These are phyloP conservation scores for Orchestes rusci DNA, from an alignment of 2,888 invertebrate genomes.

Conservation along the genomic window DNA sequence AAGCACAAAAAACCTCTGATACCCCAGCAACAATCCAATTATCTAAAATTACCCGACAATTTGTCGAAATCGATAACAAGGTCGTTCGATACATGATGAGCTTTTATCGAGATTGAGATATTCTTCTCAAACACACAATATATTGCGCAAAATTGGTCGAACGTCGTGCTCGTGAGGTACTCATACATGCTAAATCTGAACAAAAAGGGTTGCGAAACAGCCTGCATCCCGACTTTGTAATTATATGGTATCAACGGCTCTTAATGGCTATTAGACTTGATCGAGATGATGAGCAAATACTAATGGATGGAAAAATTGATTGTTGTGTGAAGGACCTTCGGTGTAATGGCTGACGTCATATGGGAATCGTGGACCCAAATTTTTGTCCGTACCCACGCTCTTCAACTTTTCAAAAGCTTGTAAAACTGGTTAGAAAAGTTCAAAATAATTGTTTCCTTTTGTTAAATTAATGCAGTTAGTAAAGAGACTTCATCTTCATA, in stretches of 20 bases:
- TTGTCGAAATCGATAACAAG: slow-evolving; percentile 13
- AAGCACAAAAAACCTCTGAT: no score
- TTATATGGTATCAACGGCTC: slow-evolving; percentile 11
- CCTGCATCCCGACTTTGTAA: neutral
- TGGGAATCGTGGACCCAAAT: no score
- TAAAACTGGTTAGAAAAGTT: no score
- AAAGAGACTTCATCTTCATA: no score
- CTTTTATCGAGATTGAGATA: neutral
- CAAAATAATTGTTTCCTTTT: no score
- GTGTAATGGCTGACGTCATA: no score
- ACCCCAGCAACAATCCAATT: no score
- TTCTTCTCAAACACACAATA: neutral
- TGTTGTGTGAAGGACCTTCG: no score
- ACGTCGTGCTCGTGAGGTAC: slow-evolving; percentile 9
- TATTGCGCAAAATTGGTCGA: neutral
- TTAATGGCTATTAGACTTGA: slow-evolving; percentile 7
- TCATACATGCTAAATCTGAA: slow-evolving; percentile 11
- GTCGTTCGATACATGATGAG: neutral
- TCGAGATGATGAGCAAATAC: slow-evolving; percentile 3
- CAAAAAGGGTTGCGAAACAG: slow-evolving; percentile 7
- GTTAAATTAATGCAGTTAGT: no score
- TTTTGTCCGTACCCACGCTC: no score
- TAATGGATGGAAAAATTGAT: slow-evolving; percentile 3
- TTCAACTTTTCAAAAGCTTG: no score
- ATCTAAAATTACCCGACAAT: slow-evolving; percentile 3